Evolutionary conservation across 2,888 invertebrate species (phyloP).

Genomic region (Abscondita cerata): DNA sequence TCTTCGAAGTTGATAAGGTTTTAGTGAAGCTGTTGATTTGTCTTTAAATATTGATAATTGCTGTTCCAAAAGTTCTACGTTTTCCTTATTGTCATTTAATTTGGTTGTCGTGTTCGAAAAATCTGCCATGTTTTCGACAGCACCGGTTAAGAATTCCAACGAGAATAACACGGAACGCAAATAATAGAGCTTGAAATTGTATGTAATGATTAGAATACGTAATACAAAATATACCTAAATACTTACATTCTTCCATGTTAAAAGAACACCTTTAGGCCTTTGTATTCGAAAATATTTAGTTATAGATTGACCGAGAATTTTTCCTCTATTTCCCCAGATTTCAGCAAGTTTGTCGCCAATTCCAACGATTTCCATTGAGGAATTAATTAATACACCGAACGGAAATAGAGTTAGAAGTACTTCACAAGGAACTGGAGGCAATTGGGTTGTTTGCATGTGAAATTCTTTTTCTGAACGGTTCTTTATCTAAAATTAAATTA

Average conservation of each 20-base stretch:
- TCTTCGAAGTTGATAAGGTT: constrained; percentile 52
- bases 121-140: constrained; percentile 28
- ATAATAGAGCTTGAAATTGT: constrained; percentile 68
- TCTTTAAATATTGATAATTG: constrained; percentile 12
- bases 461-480: constrained; percentile 50
- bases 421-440: constrained; percentile 72
- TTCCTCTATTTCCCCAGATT: constrained; percentile 64
- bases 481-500: constrained; percentile 50
- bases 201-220: not conserved
- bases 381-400: constrained; percentile 82
- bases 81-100: constrained; percentile 41
- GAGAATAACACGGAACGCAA: constrained; percentile 87
- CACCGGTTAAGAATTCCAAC: constrained; percentile 72
- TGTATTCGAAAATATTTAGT: constrained; percentile 77
- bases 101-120: constrained; percentile 41
- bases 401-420: constrained; percentile 84
- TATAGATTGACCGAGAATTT: constrained; percentile 71
- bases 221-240: not conserved
- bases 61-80: constrained; percentile 4
- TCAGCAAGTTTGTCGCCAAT: constrained; percentile 81
- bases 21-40: constrained; percentile 43
- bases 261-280: constrained; percentile 80
- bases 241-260: constrained; percentile 83
- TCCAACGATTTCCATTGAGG: constrained; percentile 75
- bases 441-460: constrained; percentile 49